phyloP scores from a whole-genome alignment of 1,140 invertebrate species.

The Gonatopus flavifemur region DNA sequence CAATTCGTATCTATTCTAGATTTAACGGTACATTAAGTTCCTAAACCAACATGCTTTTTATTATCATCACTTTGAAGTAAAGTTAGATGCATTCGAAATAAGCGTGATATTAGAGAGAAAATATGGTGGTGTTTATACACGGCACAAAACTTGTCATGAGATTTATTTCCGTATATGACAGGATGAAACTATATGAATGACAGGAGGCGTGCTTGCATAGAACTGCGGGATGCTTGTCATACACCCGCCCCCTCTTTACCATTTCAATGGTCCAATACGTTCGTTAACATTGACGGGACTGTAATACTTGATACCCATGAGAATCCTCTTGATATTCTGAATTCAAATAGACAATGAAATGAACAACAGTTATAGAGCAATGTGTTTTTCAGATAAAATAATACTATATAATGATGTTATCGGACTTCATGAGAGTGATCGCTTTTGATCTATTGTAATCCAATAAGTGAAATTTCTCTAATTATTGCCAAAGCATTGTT shows the following conservation, averaged over 20 bases:
- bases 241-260: conserved; percentile 45
- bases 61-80: no score
- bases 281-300: conserved; percentile 37
- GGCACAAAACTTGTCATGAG: conserved; percentile 10
- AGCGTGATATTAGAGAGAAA: no score
- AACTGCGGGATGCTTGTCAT: conserved; percentile 29
- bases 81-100: conserved; percentile 2
- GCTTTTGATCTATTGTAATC: no score
- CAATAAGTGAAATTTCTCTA: no score
- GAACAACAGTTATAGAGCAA: background rate
- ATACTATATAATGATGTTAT: no score
- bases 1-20: no score
- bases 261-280: conserved; percentile 50
- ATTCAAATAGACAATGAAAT: conserved; percentile 9
- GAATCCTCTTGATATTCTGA: conserved; percentile 30
- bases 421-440: no score
- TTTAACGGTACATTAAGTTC: no score
- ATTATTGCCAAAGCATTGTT: no score
- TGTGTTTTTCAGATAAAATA: no score
- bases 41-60: no score
- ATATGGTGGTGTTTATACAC: conserved; percentile 5
- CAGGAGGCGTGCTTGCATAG: conserved; percentile 35
- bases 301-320: conserved; percentile 53
- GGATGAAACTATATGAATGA: conserved; percentile 29
- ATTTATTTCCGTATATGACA: conserved; percentile 16